Base-by-base conservation (phyloP, 2,797 vertebrate species). In the Lutra lutra region DNA sequence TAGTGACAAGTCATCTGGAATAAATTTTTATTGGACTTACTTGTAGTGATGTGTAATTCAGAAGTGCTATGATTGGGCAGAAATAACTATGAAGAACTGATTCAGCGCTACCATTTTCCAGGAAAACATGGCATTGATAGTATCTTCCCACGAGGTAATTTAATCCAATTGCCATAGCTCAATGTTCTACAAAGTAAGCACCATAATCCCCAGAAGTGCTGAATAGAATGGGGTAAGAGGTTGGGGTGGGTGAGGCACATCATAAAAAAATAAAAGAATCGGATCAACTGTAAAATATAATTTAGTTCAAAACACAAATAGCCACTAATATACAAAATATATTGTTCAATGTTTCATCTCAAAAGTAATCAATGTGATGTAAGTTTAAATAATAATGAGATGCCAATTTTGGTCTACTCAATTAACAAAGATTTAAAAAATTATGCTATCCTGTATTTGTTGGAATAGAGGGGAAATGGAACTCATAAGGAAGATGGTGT, bases 31-130 rank as follows among this genome's bases (percentile, higher is more conserved):
- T 68, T 96, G 89, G 75, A 90, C 29, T 97, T 97, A 93, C 93
- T 79, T 85, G 54, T 78, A 95, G 84, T 62, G 72, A 89, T 96
- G 96, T 96, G 93, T 97, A 98, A 98, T 83, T 96, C 95, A 93
- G 98, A 90, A 97, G 94, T 94, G 64, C 17, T 89, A 43, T 91
- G 75, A 92, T 75, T 77, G 43, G 86, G 94, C 72, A 60, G 97
- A 87, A 92, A 54, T 48, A 95, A 56, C 29, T 79, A 5, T 27
- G 29, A 64, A 82, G 82, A 96, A 79, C 56, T 90, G 92, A 94
- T 80, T 97, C 87, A 79, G 8, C 46, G 35, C 40, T 48, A 51
- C 32, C 38, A 70, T 96, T 96, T 97, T 78, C 98, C 97, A 94
- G 93, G 89, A 95, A 98, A 46, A 80, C 72, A 79, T 13, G 27